A percentile compares a stretch with the other conserved stretches of the same genome.
These are phyloP conservation scores for Sceliomorpha sp. DNA, from an alignment of 2,888 invertebrate genomes.

Conservation along the genomic window DNA sequence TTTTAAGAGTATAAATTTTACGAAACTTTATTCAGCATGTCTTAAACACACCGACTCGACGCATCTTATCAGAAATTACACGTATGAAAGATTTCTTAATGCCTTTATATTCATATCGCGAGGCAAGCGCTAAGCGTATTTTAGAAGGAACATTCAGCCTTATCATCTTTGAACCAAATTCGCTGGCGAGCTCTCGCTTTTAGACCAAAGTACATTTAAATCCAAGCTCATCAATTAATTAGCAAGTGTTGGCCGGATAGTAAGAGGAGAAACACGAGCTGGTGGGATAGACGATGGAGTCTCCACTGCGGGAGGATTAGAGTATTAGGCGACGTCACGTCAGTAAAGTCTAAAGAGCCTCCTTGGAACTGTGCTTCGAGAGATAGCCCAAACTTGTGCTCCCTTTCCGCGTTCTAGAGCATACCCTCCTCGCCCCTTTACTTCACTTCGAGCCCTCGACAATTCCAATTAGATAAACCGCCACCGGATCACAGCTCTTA, in stretches of 20 bases:
- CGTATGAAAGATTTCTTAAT: slow-evolving; percentile 45
- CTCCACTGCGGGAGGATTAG: slow-evolving; percentile 72
- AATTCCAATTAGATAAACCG: slow-evolving; percentile 79
- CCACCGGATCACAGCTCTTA: slow-evolving; percentile 75
- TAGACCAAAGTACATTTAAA: slow-evolving; percentile 61
- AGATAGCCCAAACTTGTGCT: slow-evolving; percentile 77
- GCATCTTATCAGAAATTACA: slow-evolving; percentile 26
- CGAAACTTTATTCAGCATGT: not conserved
- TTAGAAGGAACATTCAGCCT: slow-evolving; percentile 43
- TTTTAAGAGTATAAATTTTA: too few species aligned
- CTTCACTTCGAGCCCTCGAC: slow-evolving; percentile 69
- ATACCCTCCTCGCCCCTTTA: slow-evolving; percentile 38
- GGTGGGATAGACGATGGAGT: slow-evolving; percentile 66
- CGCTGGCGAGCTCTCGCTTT: slow-evolving; percentile 43
- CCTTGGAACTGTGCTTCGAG: slow-evolving; percentile 73
- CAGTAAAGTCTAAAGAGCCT: slow-evolving; percentile 77
- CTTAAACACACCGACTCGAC: slow-evolving; percentile 12
- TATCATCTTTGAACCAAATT: slow-evolving; percentile 42
- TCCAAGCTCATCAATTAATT: slow-evolving; percentile 74
- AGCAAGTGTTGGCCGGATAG: slow-evolving; percentile 65
- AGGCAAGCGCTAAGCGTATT: slow-evolving; percentile 46
- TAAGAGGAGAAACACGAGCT: slow-evolving; percentile 61
- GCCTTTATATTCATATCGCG: slow-evolving; percentile 32
- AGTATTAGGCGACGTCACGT: slow-evolving; percentile 79
- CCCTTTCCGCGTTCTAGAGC: slow-evolving; percentile 40